A percentile compares a stretch with the other conserved stretches of the same genome.
Conservation (phyloP, 2,113 vertebrate genomes). For the Progne subis region DNA sequence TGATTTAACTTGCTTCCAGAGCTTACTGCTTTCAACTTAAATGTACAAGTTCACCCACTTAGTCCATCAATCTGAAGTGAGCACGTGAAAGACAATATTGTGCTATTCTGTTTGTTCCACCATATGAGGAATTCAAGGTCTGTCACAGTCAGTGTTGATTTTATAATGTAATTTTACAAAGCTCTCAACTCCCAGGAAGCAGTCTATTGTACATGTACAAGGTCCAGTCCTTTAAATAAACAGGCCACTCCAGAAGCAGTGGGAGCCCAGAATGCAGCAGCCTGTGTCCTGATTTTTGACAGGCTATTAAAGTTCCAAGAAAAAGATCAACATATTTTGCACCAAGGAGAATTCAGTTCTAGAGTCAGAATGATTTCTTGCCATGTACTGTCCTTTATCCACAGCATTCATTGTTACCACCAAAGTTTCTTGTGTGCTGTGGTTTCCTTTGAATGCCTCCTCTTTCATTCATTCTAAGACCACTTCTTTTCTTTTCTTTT, state of each 20-base stretch:
- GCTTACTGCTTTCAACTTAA: neutral
- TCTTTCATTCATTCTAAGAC: neutral
- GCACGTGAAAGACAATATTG: neutral
- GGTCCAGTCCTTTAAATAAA: neutral
- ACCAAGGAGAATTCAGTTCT: constrained; percentile 6
- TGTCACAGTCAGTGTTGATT: neutral
- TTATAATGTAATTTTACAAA: neutral
- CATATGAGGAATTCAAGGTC: neutral
- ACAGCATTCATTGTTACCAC: neutral
- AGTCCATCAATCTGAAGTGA: neutral
- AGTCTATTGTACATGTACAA: neutral
- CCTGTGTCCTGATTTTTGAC: neutral
- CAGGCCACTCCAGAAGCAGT: neutral
- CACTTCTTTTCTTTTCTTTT: neutral
- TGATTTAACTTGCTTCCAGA: neutral
- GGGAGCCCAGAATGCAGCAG: neutral
- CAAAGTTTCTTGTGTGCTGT: neutral
- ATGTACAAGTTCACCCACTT: neutral
- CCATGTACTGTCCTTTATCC: neutral
- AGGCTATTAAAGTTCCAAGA: neutral
- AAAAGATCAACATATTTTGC: neutral
- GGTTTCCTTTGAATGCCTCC: neutral
- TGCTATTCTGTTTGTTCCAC: neutral
- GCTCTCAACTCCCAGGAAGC: neutral
- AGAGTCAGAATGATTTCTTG: neutral